Conservation (phyloP, 2,113 vertebrate genomes). For the Sus scrofa region DNA sequence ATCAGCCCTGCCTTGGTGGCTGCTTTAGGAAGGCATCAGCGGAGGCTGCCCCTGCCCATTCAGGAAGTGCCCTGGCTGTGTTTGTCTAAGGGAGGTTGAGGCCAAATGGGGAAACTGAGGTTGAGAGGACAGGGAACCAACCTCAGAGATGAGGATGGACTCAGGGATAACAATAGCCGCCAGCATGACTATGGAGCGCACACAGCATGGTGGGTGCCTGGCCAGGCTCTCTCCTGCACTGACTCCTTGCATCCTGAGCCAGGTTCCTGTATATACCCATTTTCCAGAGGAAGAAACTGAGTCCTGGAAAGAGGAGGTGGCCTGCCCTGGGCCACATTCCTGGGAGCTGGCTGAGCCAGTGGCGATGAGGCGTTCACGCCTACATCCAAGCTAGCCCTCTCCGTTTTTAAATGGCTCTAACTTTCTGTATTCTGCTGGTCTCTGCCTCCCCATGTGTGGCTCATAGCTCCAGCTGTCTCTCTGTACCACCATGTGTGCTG, state of each 20-base stretch:
- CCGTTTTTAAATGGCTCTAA: background rate
- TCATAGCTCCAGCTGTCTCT: background rate
- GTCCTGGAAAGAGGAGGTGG: background rate
- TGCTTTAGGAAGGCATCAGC: background rate
- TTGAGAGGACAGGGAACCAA: background rate
- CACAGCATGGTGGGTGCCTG: fast-evolving
- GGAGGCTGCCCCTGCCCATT: background rate
- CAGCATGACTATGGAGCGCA: background rate
- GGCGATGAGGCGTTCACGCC: background rate
- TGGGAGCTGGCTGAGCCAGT: background rate
- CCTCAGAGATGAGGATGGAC: no score
- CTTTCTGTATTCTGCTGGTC: background rate
- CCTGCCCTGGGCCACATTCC: background rate
- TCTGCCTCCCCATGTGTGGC: no score
- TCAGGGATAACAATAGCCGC: fast-evolving
- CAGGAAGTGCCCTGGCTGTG: background rate
- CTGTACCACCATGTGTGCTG: background rate
- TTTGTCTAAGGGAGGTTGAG: background rate
- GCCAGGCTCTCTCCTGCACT: fast-evolving
- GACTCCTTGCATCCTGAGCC: background rate
- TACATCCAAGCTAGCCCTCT: no score
- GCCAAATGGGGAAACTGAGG: background rate
- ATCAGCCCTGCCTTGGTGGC: background rate
- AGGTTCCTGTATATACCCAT: background rate
- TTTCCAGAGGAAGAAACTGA: background rate